These are phyloP conservation scores for Stegodyphus dumicola DNA, from an alignment of 1,140 invertebrate species.

Conservation along the genomic window DNA sequence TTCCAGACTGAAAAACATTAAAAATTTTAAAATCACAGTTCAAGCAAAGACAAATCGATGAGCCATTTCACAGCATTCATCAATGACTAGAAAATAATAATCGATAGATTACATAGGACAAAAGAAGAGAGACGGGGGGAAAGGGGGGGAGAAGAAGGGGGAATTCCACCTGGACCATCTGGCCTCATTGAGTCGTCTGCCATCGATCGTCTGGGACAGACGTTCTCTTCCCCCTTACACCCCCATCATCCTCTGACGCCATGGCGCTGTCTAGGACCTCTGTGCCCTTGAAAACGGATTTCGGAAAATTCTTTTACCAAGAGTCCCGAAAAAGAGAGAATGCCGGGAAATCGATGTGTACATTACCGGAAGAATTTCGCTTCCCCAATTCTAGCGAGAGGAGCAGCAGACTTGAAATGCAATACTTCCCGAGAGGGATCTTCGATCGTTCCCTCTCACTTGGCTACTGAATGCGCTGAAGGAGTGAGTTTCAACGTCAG, in stretches of 20 bases:
- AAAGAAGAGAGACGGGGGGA: neutral
- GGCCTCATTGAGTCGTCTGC: conserved; percentile 20
- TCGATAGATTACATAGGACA: conserved; percentile 1
- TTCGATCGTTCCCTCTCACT: too few species aligned
- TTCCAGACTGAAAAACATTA: too few species aligned
- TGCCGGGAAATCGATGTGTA: conserved; percentile 4
- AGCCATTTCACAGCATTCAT: neutral
- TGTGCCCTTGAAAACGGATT: conserved; percentile 17
- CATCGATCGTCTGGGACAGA: neutral
- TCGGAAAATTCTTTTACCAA: neutral
- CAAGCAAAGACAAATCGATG: too few species aligned
- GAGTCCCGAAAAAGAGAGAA: neutral
- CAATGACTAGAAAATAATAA: conserved; percentile 12
- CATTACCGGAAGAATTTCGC: conserved; percentile 1
- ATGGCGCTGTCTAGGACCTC: conserved; percentile 19
- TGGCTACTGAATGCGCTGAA: too few species aligned
- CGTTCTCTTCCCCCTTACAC: too few species aligned
- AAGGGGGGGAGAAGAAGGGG: neutral
- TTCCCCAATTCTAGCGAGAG: too few species aligned
- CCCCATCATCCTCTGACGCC: neutral
- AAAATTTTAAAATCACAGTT: too few species aligned
- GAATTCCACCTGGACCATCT: conserved; percentile 22
- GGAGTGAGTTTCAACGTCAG: too few species aligned
- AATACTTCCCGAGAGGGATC: too few species aligned
- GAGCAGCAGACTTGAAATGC: too few species aligned